Evolutionary conservation across 2,113 vertebrate species (phyloP), one percentile per base, ranked within the genome.

Genomic region (Pluvialis apricaria): DNA sequence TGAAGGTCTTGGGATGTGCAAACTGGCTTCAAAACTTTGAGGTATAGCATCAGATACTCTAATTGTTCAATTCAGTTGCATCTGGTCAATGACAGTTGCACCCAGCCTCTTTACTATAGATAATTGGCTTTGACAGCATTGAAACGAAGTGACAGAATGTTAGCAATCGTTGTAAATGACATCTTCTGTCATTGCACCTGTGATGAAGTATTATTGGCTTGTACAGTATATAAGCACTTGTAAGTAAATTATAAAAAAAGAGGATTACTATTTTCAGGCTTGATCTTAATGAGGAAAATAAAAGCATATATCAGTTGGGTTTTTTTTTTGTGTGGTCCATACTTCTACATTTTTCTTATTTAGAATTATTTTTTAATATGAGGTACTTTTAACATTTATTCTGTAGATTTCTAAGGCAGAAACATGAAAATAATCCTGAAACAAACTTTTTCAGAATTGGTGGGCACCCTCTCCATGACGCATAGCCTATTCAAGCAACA

Each of bases 41-140:
- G 25, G 45, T 71, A 80, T 55, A 78, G 54, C 42, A 10, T 94
- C 88, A 96, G 66, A 44, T 66, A 42, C 73, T 58, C 69, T 79
- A 91, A 93, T 88, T 94, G 65, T 88, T 96, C 79, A 69, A 62
- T 88, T 89, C 72, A 78, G 60, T 84, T 96, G 82, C 75, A 92
- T 96, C 85, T 94, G 76, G 88, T 93, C 93, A 95, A 78, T 69
- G 82, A 57, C 83, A 91, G 75, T 84, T 95, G 73, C 61, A 88
- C 60, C 64, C 90, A 86, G 61, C 19, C 49, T 90, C 83, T 92
- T 88, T 68, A 64, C 61, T 94, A 29, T 45, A 90, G n/a, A 81
- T 96, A 96, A 97, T 93, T 94, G 88, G 89, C 72, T 97, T 76
- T 93, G 97, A 96, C 88, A 95, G 82, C 49, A 95, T 64, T 94